Evolutionary conservation across 1,140 invertebrate species (phyloP), one percentile per base, ranked within the genome.

Genomic region (Atta colombica): DNA sequence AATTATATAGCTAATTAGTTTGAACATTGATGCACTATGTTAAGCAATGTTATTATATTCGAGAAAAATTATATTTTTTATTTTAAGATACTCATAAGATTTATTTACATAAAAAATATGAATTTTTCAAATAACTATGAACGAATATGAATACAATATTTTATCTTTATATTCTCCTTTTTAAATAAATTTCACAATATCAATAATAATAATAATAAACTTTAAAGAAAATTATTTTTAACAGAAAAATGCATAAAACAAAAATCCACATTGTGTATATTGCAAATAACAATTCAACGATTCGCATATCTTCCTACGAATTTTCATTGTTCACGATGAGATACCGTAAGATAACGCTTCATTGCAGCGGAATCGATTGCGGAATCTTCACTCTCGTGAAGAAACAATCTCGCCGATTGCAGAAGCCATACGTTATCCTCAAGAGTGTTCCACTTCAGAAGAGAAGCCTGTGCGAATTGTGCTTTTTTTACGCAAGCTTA

Each of bases 401-500:
- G 75, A 49, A 49, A 75, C 53, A 53, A 49, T 77, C 10, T 77
- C 18, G 35, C 12, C 21, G 49, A 55, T 55, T 35, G 7, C 4
- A 69, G 45, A 65, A 89, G 80, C 51, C 71, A 58, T 77, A 77
- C 72, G 61, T 78, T 77, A 77, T 90, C 77, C 60, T 31, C 14
- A 63, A 65, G 25, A 77, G 75, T 14, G 71, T 89, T 89, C 77
- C 85, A 89, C 58, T 87, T 58, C 60, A 35, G 39, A 86, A 68
- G 49, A 60, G 77, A 25, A 90, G 53, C 81, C 87, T 84, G 88
- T 66, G 89, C 60, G 49, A 87, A 69, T 58, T 58, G 75, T 68
- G 31, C 25, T 87, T 84, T 77, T 8, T 90, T 90, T 84, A 77
- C 58, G n/a, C 28, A 49, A 53, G 21, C 61, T 86, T 90, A 85